A percentile compares a stretch with the other conserved stretches of the same genome.
Evolutionary conservation across 2,113 vertebrate genomes (phyloP).

Genomic region (Galemys pyrenaicus): DNA sequence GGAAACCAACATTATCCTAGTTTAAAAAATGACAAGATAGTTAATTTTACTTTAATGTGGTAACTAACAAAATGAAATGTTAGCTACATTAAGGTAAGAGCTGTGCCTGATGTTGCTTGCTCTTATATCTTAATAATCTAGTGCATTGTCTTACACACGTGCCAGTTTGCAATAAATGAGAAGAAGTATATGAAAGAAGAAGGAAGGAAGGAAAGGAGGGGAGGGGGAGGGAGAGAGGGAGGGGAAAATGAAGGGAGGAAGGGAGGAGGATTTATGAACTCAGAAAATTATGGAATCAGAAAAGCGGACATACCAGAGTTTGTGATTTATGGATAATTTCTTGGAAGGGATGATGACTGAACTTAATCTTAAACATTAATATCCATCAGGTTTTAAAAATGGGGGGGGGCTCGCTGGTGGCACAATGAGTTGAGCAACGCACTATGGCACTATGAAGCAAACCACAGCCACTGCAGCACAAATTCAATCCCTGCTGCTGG

Average conservation of each 20-base stretch:
- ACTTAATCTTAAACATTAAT: not conserved
- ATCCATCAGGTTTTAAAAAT: not conserved
- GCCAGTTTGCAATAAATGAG: not conserved
- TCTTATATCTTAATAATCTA: not conserved
- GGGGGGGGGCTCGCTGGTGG: not conserved
- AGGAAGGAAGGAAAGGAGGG: not conserved
- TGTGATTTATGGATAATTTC: not conserved
- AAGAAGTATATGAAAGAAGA: not conserved
- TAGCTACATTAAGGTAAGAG: not conserved
- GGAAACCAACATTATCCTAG: too few species aligned
- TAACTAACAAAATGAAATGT: not conserved
- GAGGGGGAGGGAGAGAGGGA: too few species aligned
- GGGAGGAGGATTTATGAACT: too few species aligned
- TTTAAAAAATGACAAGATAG: not conserved
- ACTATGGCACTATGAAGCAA: too few species aligned
- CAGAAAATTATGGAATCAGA: not conserved
- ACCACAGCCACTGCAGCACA: too few species aligned
- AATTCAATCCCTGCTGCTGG: too few species aligned
- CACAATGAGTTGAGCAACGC: too few species aligned
- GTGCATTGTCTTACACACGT: not conserved
- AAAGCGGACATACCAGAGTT: not conserved
- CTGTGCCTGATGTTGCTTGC: not conserved
- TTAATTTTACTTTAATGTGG: constrained; percentile 7
- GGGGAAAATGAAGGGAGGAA: too few species aligned
- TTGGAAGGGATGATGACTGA: not conserved